These are phyloP conservation scores for Kryphioiulus occultus DNA, from an alignment of 2,888 invertebrate genomes.

Conservation along the genomic window DNA sequence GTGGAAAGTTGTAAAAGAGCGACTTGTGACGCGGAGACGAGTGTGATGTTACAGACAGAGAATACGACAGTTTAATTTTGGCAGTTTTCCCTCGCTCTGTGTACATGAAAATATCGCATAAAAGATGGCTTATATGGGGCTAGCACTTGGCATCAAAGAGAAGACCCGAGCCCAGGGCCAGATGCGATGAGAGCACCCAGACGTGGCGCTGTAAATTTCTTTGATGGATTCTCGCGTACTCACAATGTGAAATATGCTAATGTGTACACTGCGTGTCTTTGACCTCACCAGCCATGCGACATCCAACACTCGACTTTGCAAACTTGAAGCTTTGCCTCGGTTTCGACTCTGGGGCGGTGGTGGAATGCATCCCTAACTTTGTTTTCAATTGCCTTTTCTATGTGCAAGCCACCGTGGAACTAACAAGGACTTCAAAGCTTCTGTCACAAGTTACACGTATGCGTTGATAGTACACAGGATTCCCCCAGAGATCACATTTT, in stretches of 20 bases:
- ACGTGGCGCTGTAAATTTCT: background rate
- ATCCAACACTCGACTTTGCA: background rate
- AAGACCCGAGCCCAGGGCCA: constrained; percentile 43
- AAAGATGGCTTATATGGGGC: constrained; percentile 33
- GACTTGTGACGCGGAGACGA: constrained; percentile 44
- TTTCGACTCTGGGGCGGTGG: too few relatives aligned
- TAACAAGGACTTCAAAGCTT: too few relatives aligned
- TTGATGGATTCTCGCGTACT: background rate
- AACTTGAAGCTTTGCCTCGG: too few relatives aligned
- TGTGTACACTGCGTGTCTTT: background rate
- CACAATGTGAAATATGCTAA: constrained; percentile 31
- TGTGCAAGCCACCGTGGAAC: too few relatives aligned
- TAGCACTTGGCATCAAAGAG: constrained; percentile 42
- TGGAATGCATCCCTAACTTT: too few relatives aligned
- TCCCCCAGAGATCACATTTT: too few relatives aligned
- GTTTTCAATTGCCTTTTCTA: too few relatives aligned
- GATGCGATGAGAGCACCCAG: background rate
- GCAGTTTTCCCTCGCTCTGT: constrained; percentile 42
- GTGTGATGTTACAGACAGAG: constrained; percentile 41
- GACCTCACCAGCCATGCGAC: background rate
- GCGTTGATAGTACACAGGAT: too few relatives aligned
- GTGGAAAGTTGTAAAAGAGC: constrained; percentile 28
- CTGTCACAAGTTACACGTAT: too few relatives aligned
- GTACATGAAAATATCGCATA: constrained; percentile 24
- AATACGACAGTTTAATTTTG: constrained; percentile 46